Base-by-base conservation (phyloP, 2,888 invertebrate genomes). In the Steinernema hermaphroditum region DNA sequence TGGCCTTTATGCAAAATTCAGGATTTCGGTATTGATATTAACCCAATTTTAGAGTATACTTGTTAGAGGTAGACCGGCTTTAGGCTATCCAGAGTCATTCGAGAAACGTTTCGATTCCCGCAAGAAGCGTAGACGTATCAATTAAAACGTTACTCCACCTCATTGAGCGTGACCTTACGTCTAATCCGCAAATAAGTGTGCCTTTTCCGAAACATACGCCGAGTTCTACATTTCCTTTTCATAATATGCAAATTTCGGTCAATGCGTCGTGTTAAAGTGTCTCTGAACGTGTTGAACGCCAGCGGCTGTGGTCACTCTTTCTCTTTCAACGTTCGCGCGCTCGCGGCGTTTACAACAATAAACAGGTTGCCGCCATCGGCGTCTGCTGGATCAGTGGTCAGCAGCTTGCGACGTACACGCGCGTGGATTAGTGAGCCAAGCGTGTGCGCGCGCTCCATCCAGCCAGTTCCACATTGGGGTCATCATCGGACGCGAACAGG, bases 201-300 rank as follows among this genome's bases (percentile, higher is more conserved):
- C 37, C 37, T 37, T 8, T 37, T 37, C 37, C 4, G 37, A 37
- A 37, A 37, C 37, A 12, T 4, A 12, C 37, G 37, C 4, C 4
- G 6, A 12, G 12, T 37, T 37, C 12, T 12, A 4, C 37, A 16
- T 22, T 54, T 54, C 27, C 62, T 16, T 34, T 62, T 32, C 8
- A 32, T 32, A 62, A 16, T 62, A 62, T 62, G 62, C 32, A 62
- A 62, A 62, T 62, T 62, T 62, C 62, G 62, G 62, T 62, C 62
- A 62, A 32, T n/a, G 62, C 62, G n/a, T 32, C 34, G 62, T 62
- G 62, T 62, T 62, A 62, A 62, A 62, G 62, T 62, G 62, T 62
- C 16, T 34, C 16, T 34, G 62, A 19, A 62, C 62, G 62, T 62
- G 62, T 29, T 37, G 16, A 8, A 32, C 14, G 34, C 16, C 62